A percentile compares a stretch with the other conserved stretches of the same genome.
phyloP scores from a whole-genome alignment of 2,113 vertebrate genomes.

The Leucoraja erinaceus region DNA sequence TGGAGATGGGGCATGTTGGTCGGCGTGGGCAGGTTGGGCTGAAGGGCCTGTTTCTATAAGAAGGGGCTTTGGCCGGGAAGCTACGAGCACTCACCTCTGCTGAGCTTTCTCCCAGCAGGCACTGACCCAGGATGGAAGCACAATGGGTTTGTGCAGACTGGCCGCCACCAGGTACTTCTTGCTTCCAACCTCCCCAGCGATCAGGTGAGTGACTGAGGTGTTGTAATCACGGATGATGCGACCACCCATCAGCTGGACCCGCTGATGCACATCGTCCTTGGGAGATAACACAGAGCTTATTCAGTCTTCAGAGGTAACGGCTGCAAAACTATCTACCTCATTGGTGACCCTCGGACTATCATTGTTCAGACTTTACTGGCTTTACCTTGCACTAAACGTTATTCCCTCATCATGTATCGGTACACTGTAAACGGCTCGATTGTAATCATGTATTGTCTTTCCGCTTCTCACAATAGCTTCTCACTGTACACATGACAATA shows the following conservation, averaged over 20 bases:
- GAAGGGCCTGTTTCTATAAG: too few species aligned
- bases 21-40: too few species aligned
- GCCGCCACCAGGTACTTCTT: conserved; percentile 96
- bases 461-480: too few species aligned
- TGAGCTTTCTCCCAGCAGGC: conserved; percentile 84
- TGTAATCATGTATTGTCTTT: too few species aligned
- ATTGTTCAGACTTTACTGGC: too few species aligned
- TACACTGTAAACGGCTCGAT: too few species aligned
- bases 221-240: conserved; percentile 78
- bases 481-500: too few species aligned
- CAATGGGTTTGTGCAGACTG: conserved; percentile 80
- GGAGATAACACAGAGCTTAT: not conserved
- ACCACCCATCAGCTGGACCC: conserved; percentile 91
- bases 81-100: conserved; percentile 62
- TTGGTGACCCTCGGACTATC: too few species aligned
- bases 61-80: not conserved
- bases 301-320: not conserved
- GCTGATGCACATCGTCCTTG: conserved; percentile 82
- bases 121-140: conserved; percentile 84
- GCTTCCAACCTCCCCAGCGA: conserved; percentile 95
- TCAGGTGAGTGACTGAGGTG: conserved; percentile 82
- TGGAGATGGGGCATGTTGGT: too few species aligned
- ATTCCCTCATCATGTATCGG: too few species aligned
- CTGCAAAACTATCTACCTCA: too few species aligned
- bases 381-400: too few species aligned